Percentiles rank a stretch among this genome's conserved stretches.
These are phyloP conservation scores for Meles meles DNA, from an alignment of 2,113 vertebrate genomes.

Conservation along the genomic window DNA sequence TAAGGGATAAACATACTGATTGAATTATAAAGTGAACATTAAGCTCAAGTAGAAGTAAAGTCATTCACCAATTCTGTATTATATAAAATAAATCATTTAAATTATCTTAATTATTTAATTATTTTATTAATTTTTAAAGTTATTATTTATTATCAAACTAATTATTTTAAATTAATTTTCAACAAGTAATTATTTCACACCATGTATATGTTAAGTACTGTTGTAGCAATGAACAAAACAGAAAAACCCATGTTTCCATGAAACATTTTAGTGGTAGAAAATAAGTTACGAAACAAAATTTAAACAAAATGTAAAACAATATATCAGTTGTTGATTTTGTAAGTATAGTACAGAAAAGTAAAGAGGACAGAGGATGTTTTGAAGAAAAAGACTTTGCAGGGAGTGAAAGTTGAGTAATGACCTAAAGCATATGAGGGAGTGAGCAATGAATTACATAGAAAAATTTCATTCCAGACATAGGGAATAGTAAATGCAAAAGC, in stretches of 20 bases:
- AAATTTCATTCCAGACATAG: background rate
- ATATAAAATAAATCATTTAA: background rate
- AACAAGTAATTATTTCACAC: background rate
- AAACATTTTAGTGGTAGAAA: background rate
- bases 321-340: background rate
- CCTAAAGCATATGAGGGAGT: background rate
- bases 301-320: background rate
- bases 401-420: background rate
- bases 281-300: background rate
- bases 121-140: background rate
- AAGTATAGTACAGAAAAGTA: background rate
- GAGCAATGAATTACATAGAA: background rate
- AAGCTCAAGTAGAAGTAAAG: background rate
- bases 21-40: background rate
- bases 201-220: too few species aligned
- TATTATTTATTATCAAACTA: background rate
- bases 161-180: constrained; percentile 7
- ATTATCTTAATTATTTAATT: too few species aligned
- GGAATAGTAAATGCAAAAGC: background rate
- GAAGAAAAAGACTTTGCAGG: background rate
- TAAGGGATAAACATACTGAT: background rate
- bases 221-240: background rate
- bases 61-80: background rate
- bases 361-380: background rate
- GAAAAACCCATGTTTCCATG: background rate